Evolutionary conservation across 2,797 vertebrate species (phyloP), one percentile per base, ranked within the genome.

Genomic region (Microcaecilia unicolor): DNA sequence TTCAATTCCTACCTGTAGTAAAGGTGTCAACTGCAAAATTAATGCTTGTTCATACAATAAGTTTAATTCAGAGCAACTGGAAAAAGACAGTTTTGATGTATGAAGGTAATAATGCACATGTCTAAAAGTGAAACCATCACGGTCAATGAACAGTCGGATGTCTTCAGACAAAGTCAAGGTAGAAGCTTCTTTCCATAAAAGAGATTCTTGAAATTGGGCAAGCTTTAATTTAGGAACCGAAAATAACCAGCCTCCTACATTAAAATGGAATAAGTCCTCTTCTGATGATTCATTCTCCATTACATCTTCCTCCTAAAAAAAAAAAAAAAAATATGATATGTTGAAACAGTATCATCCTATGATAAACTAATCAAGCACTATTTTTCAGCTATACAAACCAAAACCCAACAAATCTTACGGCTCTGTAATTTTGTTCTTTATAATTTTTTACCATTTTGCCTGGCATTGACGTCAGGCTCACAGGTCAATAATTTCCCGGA

Each of bases 101-200:
- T 75, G 75, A 18, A 82, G 59, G 41, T 74, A 82, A 54, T 70
- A 70, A 31, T 80, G 74, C 13, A 82, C 46, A 1, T 76, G 72
- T 14, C 71, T 61, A 51, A 82, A 82, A 9, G 57, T 65, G 48
- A 51, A 71, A 18, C 77, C 75, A 23, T 82, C 79, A 34, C 74
- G 58, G 47, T 82, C 77, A 2, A 78, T 55, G 46, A 82, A 80
- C 4, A 73, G 36, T 22, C 67, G 62, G 31, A 48, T 44, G 29
- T 18, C 58, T 26, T 59, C 61, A 18, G 41, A 57, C 29, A 30
- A 34, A 17, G 51, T 40, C 41, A 55, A 22, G 8, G 48, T 17
- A 25, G 58, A 61, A 18, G 55, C 64, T 33, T 68, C 63, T 48
- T 55, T 64, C 67, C 73, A 74, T 7, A 79, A 31, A 15, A 76